phyloP scores from a whole-genome alignment of 2,888 invertebrate species.

The Platycheirus albimanus region DNA sequence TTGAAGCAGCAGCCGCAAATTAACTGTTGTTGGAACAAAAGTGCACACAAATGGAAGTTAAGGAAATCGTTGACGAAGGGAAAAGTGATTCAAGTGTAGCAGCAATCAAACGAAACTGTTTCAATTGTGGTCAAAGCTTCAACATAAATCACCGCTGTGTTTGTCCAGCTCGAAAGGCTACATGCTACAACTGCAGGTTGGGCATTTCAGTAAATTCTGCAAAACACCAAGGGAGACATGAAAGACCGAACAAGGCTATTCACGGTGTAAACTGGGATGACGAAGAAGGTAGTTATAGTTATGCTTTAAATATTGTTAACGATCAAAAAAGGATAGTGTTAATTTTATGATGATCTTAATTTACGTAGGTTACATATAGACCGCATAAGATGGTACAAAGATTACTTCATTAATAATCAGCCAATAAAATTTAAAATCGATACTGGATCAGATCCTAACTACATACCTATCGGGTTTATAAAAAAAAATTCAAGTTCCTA shows the following conservation, averaged over 20 bases:
- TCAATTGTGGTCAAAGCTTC: no score
- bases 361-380: background rate
- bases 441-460: conserved; percentile 1
- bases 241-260: no score
- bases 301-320: no score
- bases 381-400: background rate
- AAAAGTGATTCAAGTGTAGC: background rate
- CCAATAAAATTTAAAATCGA: conserved; percentile 9
- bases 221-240: no score
- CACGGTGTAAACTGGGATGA: no score
- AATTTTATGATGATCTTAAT: background rate
- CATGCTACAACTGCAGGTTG: no score
- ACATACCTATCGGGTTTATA: conserved; percentile 37
- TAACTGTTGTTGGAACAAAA: background rate
- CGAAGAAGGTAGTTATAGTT: background rate
- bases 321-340: no score
- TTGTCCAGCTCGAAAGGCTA: no score
- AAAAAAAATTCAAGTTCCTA: conserved; percentile 13
- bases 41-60: no score
- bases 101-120: no score
- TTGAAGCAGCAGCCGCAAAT: conserved; percentile 18
- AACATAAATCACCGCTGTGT: no score
- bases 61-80: background rate
- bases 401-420: background rate
- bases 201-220: background rate